These are phyloP conservation scores for Heliconius erato DNA, from an alignment of 2,888 invertebrate genomes.

Conservation along the genomic window DNA sequence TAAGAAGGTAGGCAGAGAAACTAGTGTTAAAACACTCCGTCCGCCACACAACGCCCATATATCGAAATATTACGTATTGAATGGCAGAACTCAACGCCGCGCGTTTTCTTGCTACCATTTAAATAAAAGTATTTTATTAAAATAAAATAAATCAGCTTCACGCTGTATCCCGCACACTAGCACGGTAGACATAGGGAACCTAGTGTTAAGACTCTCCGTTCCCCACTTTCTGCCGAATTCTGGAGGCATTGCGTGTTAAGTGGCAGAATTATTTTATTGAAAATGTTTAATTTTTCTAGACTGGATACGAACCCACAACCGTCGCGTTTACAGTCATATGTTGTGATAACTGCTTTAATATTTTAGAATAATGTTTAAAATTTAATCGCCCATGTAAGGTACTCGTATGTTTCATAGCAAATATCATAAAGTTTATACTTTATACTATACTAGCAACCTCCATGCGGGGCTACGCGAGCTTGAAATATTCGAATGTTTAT, in stretches of 20 bases:
- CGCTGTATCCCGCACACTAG: too few relatives aligned
- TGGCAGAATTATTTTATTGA: too few relatives aligned
- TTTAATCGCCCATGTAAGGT: constrained; percentile 5
- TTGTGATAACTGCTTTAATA: not conserved
- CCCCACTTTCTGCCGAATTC: too few relatives aligned
- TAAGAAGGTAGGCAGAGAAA: not conserved
- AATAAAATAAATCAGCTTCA: too few relatives aligned
- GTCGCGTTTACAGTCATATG: not conserved
- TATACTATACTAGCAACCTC: not conserved
- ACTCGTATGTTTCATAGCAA: not conserved
- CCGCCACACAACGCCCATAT: not conserved
- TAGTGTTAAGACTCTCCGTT: too few relatives aligned
- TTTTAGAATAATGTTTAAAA: not conserved
- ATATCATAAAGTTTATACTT: constrained; percentile 1
- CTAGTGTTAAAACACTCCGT: not conserved
- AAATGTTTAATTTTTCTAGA: not conserved
- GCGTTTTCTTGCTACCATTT: not conserved
- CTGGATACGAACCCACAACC: not conserved
- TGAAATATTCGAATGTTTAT: too few relatives aligned
- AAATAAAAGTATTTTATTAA: too few relatives aligned
- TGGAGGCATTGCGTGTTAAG: too few relatives aligned
- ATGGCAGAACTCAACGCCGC: not conserved
- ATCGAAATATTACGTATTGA: not conserved
- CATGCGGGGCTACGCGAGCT: too few relatives aligned
- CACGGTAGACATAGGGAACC: too few relatives aligned